phyloP scores from a whole-genome alignment of 2,888 invertebrate genomes.

The Camptogramma bilineatum region DNA sequence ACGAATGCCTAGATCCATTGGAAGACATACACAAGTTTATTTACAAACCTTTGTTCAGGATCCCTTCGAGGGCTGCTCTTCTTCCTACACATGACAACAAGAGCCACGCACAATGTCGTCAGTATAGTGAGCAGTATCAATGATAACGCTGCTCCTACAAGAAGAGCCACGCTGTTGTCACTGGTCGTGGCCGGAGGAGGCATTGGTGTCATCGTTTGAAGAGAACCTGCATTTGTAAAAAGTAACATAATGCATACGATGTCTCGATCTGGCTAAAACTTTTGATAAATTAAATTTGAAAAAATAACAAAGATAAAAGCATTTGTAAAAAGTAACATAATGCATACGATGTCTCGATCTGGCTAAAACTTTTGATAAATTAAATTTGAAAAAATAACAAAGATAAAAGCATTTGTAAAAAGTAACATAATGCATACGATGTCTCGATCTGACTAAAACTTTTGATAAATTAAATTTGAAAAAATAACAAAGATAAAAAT shows the following conservation, averaged over 20 bases:
- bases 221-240: constrained; percentile 61
- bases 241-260: neutral
- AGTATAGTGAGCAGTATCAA: constrained; percentile 77
- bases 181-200: constrained; percentile 54
- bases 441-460: constrained; percentile 1
- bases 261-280: constrained; percentile 1
- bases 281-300: neutral
- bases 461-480: neutral
- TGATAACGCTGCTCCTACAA: constrained; percentile 75
- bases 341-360: neutral
- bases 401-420: constrained; percentile 18
- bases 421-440: neutral
- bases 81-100: constrained; percentile 80
- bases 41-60: constrained; percentile 68
- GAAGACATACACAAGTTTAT: too few species aligned
- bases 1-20: too few species aligned
- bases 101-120: constrained; percentile 76
- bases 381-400: neutral
- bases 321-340: neutral
- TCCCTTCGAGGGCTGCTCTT: constrained; percentile 66
- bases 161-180: constrained; percentile 74
- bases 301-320: constrained; percentile 8
- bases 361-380: constrained; percentile 1
- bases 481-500: neutral
- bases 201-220: constrained; percentile 76